Conservation (phyloP, 2,113 vertebrate species). For the Xiphias gladius region DNA sequence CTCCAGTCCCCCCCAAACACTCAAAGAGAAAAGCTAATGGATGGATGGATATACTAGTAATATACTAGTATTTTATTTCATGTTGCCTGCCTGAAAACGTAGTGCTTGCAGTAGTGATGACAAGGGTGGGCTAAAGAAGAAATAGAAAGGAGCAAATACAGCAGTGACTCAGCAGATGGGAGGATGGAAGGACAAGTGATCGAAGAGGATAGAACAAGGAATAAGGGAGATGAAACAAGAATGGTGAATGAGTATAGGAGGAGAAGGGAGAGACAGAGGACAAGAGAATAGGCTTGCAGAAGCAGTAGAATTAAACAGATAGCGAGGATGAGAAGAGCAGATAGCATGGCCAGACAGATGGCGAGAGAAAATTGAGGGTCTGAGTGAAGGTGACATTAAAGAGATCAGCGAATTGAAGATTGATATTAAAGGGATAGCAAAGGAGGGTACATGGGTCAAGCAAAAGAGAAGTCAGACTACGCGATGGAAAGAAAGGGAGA, state of each 20-base stretch:
- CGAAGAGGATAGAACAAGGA: slow-evolving; percentile 22
- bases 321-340: slow-evolving; percentile 3
- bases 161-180: neutral
- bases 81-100: neutral
- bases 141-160: neutral
- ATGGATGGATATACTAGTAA: too few relatives aligned
- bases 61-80: neutral
- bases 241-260: slow-evolving; percentile 26
- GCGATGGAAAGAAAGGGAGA: neutral
- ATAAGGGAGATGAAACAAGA: slow-evolving; percentile 32
- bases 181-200: slow-evolving; percentile 21
- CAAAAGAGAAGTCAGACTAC: neutral
- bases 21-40: too few relatives aligned
- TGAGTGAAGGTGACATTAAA: slow-evolving; percentile 62
- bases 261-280: neutral
- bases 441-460: neutral
- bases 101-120: neutral
- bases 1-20: too few relatives aligned
- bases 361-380: slow-evolving; percentile 39
- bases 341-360: slow-evolving; percentile 29
- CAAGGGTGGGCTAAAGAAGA: neutral
- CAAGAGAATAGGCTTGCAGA: neutral
- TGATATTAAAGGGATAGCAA: slow-evolving; percentile 13
- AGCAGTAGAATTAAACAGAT: slow-evolving; percentile 42
- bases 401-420: slow-evolving; percentile 23